These are phyloP conservation scores for Lasiurus cinereus DNA, from an alignment of 2,113 vertebrate genomes.

Conservation along the genomic window DNA sequence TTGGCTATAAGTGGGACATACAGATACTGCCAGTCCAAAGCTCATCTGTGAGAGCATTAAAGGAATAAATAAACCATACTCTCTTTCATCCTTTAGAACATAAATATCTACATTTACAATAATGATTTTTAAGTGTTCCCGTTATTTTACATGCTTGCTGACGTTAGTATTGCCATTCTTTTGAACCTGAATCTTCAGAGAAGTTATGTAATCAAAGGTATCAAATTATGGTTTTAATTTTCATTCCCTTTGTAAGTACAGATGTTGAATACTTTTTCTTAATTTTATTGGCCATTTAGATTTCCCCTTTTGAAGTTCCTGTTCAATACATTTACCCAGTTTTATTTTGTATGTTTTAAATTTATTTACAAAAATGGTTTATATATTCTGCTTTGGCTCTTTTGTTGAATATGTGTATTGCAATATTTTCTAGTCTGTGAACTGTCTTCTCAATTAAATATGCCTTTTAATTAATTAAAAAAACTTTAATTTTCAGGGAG, in stretches of 20 bases:
- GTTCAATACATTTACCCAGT: neutral
- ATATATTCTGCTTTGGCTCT: neutral
- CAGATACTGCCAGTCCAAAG: neutral
- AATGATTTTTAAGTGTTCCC: neutral
- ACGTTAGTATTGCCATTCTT: neutral
- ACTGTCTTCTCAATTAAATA: neutral
- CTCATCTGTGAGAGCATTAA: neutral
- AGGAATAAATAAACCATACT: neutral
- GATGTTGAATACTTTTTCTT: neutral
- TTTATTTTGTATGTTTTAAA: neutral
- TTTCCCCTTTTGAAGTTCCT: neutral
- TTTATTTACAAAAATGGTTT: neutral
- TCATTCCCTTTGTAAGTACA: neutral
- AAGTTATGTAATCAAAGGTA: neutral
- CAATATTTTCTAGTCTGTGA: neutral
- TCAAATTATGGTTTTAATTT: neutral
- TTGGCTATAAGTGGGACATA: neutral
- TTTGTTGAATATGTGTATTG: neutral
- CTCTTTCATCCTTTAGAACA: neutral
- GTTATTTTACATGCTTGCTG: neutral
- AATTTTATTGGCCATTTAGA: neutral
- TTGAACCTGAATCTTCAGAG: neutral
- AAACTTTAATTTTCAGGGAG: neutral
- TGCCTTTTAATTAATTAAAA: neutral
- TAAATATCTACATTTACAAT: neutral